Evolutionary conservation across 2,113 vertebrate genomes (phyloP).

Genomic region (Perca schrenkii): DNA sequence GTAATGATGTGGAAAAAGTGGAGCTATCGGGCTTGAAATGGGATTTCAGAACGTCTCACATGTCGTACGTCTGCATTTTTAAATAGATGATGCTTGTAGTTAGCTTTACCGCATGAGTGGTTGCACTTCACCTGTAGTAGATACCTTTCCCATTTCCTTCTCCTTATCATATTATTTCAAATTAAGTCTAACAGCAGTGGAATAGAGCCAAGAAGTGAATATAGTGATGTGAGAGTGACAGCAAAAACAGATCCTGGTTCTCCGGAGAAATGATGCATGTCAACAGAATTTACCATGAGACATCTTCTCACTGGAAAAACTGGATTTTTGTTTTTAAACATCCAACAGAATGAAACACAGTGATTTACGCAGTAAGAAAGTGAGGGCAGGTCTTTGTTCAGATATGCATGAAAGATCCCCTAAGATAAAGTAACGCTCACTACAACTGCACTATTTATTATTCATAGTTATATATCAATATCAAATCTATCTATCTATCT

Average conservation of each 20-base stretch:
- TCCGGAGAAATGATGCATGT: slow-evolving; percentile 35
- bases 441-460: no score
- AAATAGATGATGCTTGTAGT: slow-evolving; percentile 22
- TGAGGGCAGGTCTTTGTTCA: slow-evolving; percentile 6
- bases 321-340: slow-evolving; percentile 20
- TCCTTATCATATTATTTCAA: slow-evolving; percentile 27
- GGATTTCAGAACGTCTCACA: slow-evolving; percentile 24
- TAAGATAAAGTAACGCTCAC: background rate
- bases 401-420: slow-evolving; percentile 7
- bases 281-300: slow-evolving; percentile 40
- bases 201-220: background rate
- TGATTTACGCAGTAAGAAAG: background rate
- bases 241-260: slow-evolving; percentile 13
- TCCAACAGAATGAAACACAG: slow-evolving; percentile 9
- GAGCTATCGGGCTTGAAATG: slow-evolving; percentile 42
- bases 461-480: no score
- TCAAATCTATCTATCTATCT: no score
- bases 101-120: slow-evolving; percentile 12
- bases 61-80: slow-evolving; percentile 3
- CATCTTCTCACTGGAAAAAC: background rate
- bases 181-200: slow-evolving; percentile 1
- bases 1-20: slow-evolving; percentile 63
- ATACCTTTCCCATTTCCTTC: background rate
- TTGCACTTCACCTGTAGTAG: slow-evolving; percentile 15
- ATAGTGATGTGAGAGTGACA: slow-evolving; percentile 29